These are phyloP conservation scores for Drosophila anceps DNA, from an alignment of 2,888 invertebrate species.

Conservation along the genomic window DNA sequence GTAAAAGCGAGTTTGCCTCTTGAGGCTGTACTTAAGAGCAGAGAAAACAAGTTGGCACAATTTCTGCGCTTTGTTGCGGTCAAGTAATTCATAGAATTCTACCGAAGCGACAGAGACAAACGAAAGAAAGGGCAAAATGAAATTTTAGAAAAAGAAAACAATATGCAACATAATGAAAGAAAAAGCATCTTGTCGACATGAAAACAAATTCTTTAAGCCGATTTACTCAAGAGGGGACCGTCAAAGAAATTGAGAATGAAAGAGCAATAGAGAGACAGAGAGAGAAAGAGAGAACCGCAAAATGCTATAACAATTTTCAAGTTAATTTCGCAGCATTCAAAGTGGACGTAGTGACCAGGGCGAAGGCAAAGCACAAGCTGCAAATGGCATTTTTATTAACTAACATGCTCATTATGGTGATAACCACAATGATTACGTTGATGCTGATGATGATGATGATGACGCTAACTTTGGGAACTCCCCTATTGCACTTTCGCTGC, in stretches of 20 bases:
- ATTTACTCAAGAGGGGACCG: slow-evolving; percentile 42
- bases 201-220: slow-evolving; percentile 75
- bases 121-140: slow-evolving; percentile 9
- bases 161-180: slow-evolving; percentile 65
- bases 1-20: slow-evolving; percentile 46
- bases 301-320: slow-evolving; percentile 61
- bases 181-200: slow-evolving; percentile 53
- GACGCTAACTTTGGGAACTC: not conserved
- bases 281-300: slow-evolving; percentile 44
- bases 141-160: slow-evolving; percentile 44
- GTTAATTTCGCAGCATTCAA: slow-evolving; percentile 50
- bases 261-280: not conserved
- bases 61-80: slow-evolving; percentile 71
- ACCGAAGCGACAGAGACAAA: slow-evolving; percentile 1
- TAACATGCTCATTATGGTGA: slow-evolving; percentile 23
- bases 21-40: slow-evolving; percentile 27
- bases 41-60: slow-evolving; percentile 64
- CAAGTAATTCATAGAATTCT: slow-evolving; percentile 68
- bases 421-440: slow-evolving; percentile 12
- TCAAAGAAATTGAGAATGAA: slow-evolving; percentile 4
- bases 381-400: slow-evolving; percentile 63
- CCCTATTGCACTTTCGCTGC: slow-evolving; percentile 30
- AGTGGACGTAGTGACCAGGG: slow-evolving; percentile 4
- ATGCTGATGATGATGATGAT: slow-evolving; percentile 21
- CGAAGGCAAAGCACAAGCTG: slow-evolving; percentile 15